These are phyloP conservation scores for Apodemus agrarius DNA, from an alignment of 2,797 vertebrate species.

Conservation along the genomic window DNA sequence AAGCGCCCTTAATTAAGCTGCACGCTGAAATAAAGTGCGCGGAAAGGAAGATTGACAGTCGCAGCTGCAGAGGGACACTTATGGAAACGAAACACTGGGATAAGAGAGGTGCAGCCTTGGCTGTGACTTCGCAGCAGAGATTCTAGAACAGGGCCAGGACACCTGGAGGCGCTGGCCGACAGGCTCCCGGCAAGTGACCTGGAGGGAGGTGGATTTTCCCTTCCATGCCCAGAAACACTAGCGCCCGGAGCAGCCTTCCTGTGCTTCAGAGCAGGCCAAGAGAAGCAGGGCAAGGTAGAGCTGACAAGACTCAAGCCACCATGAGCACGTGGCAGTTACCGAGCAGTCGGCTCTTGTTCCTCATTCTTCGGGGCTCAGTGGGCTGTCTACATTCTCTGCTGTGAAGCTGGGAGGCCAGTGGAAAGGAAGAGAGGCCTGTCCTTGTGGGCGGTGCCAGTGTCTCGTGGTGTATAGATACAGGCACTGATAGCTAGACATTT, in stretches of 20 bases:
- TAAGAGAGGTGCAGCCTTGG: neutral
- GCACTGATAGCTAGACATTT: neutral
- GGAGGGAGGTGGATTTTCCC: neutral
- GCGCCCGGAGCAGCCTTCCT: neutral
- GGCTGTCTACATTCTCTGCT: neutral
- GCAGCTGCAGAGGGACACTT: neutral
- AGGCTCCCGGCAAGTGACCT: neutral
- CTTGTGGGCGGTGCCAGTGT: neutral
- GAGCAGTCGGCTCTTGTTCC: neutral
- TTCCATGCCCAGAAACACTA: neutral
- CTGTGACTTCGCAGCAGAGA: neutral
- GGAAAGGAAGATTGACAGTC: neutral
- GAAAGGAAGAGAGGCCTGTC: neutral
- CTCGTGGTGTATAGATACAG: neutral
- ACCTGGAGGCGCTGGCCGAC: neutral
- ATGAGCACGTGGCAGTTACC: neutral
- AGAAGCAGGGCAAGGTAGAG: neutral
- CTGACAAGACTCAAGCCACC: neutral
- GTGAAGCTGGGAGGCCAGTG: neutral
- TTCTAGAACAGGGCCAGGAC: neutral
- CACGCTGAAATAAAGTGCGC: neutral
- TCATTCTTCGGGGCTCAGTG: neutral
- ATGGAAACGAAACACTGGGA: neutral
- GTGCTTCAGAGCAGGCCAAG: neutral
- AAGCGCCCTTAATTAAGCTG: conserved; percentile 50